phyloP scores from a whole-genome alignment of 2,113 vertebrate genomes.

The Marcusenius ussheri region DNA sequence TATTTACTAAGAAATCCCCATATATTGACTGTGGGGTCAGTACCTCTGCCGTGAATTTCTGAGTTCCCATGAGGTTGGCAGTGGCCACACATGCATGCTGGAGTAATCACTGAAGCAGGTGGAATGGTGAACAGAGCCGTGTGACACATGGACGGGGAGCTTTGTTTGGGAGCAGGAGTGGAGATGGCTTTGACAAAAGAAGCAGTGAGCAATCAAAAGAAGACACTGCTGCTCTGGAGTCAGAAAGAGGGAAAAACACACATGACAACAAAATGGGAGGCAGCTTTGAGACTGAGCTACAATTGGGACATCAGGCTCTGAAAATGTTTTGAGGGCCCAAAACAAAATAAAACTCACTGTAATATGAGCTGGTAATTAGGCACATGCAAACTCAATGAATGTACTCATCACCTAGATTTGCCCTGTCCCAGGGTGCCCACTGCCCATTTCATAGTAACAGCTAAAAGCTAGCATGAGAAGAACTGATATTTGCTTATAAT shows the following conservation, averaged over 20 bases:
- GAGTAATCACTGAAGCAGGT: background rate
- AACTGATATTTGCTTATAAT: background rate
- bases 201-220: background rate
- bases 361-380: background rate
- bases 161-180: background rate
- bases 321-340: background rate
- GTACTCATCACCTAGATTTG: background rate
- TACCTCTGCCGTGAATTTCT: background rate
- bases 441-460: background rate
- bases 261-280: background rate
- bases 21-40: background rate
- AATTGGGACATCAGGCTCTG: background rate
- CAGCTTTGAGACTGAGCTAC: background rate
- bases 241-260: background rate
- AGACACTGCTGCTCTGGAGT: background rate
- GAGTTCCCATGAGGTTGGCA: background rate
- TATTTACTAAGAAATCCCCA: background rate
- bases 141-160: background rate
- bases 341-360: background rate
- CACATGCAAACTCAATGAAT: background rate
- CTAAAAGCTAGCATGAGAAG: background rate
- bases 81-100: background rate
- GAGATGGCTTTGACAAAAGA: background rate
- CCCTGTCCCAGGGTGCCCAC: background rate
- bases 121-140: background rate